Percentiles rank a stretch among this genome's conserved stretches.
Conservation (phyloP, 1,140 invertebrate genomes). For the Drosophila miranda region DNA sequence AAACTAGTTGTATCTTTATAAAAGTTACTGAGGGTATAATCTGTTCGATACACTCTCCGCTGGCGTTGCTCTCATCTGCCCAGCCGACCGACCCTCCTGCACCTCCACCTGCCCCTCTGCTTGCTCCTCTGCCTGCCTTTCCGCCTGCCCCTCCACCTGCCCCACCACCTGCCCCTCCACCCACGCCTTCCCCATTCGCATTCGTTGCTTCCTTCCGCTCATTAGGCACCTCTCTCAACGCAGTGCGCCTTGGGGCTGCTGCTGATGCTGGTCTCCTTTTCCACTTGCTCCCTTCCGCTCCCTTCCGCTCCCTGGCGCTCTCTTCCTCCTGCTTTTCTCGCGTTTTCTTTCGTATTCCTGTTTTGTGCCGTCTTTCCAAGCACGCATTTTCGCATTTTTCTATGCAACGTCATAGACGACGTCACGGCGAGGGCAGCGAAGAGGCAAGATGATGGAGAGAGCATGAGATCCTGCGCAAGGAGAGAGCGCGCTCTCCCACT, state of each 20-base stretch:
- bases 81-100: neutral
- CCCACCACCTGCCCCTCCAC: conserved; percentile 2
- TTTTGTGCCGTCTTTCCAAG: conserved; percentile 30
- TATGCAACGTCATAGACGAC: conserved; percentile 67
- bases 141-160: conserved; percentile 1
- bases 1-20: no score
- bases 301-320: no score
- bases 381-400: conserved; percentile 75
- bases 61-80: conserved; percentile 21
- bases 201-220: conserved; percentile 69
- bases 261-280: neutral
- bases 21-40: no score
- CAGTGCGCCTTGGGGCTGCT: conserved; percentile 5
- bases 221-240: conserved; percentile 54
- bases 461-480: conserved; percentile 53
- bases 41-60: no score
- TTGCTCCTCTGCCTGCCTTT: no score
- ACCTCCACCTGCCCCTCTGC: neutral
- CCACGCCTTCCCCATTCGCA: neutral
- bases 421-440: conserved; percentile 38
- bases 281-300: no score
- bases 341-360: conserved; percentile 1
- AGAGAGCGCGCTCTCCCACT: conserved; percentile 5
- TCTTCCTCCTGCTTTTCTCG: no score
- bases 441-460: no score